phyloP scores from a whole-genome alignment of 2,888 invertebrate genomes.

The Idaea biselata region DNA sequence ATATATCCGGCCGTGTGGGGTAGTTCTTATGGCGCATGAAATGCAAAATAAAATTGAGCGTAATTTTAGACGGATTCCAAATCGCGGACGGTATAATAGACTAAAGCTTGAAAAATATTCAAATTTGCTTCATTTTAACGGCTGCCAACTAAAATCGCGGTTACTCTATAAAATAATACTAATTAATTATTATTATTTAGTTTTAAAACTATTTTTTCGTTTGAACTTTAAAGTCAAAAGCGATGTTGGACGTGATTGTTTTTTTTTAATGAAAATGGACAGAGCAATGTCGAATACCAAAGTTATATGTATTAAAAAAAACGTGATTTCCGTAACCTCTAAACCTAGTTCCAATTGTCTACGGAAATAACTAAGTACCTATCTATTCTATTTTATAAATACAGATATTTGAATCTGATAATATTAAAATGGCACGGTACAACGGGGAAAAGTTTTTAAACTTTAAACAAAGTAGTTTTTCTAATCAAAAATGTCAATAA shows the following conservation, averaged over 20 bases:
- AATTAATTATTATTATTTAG: too few relatives aligned
- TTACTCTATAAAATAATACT: slow-evolving; percentile 4
- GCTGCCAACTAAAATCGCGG: slow-evolving; percentile 16
- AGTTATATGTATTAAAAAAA: not conserved
- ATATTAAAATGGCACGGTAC: not conserved
- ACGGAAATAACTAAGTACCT: not conserved
- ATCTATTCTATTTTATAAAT: not conserved
- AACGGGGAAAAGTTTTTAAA: too few relatives aligned
- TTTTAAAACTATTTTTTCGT: too few relatives aligned
- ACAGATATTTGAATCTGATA: not conserved
- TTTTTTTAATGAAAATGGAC: not conserved
- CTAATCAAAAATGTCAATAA: too few relatives aligned
- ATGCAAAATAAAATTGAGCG: slow-evolving; percentile 32
- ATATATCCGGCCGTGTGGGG: too few relatives aligned
- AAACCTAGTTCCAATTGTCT: not conserved
- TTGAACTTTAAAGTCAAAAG: not conserved
- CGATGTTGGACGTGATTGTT: not conserved
- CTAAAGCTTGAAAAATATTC: slow-evolving; percentile 38
- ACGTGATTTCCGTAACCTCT: not conserved
- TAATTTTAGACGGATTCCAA: slow-evolving; percentile 57
- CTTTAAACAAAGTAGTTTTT: too few relatives aligned
- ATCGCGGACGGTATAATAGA: slow-evolving; percentile 62
- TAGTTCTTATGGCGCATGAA: not conserved
- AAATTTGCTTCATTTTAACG: slow-evolving; percentile 9
- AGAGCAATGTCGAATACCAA: not conserved